phyloP scores from a whole-genome alignment of 2,797 vertebrate species.

The Nyctalus aviator region DNA sequence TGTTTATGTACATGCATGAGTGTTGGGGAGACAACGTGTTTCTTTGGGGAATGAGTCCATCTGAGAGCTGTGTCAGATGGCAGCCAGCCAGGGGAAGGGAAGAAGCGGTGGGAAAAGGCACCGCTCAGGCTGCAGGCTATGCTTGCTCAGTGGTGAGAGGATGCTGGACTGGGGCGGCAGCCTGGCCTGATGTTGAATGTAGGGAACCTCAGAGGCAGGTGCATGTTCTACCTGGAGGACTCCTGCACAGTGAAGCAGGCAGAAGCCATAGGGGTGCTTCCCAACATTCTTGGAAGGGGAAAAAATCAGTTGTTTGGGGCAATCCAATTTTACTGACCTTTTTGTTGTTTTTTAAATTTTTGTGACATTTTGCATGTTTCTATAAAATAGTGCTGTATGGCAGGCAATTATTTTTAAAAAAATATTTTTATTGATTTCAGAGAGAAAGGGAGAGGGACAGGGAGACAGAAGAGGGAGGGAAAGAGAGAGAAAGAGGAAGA shows the following conservation, averaged over 20 bases:
- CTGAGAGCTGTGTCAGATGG: not conserved
- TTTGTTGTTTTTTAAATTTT: not conserved
- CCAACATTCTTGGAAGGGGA: not conserved
- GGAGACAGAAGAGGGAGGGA: no score
- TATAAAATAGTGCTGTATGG: not conserved
- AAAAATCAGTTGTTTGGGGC: not conserved
- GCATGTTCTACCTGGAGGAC: not conserved
- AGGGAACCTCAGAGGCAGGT: not conserved
- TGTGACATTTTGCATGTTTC: not conserved
- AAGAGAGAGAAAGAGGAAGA: no score
- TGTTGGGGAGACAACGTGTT: not conserved
- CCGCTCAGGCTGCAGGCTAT: not conserved
- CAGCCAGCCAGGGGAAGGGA: not conserved
- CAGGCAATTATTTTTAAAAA: no score
- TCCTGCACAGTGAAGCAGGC: not conserved
- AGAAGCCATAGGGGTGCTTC: not conserved
- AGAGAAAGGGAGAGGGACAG: no score
- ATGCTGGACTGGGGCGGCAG: not conserved
- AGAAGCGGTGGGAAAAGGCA: rapidly evolving
- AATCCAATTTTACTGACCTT: not conserved
- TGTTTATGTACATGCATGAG: not conserved
- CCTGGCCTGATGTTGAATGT: not conserved
- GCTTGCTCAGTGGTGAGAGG: not conserved
- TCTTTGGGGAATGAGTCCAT: not conserved
- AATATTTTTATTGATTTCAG: no score